phyloP scores from a whole-genome alignment of 2,888 invertebrate genomes.

The Cheilosia variabilis region DNA sequence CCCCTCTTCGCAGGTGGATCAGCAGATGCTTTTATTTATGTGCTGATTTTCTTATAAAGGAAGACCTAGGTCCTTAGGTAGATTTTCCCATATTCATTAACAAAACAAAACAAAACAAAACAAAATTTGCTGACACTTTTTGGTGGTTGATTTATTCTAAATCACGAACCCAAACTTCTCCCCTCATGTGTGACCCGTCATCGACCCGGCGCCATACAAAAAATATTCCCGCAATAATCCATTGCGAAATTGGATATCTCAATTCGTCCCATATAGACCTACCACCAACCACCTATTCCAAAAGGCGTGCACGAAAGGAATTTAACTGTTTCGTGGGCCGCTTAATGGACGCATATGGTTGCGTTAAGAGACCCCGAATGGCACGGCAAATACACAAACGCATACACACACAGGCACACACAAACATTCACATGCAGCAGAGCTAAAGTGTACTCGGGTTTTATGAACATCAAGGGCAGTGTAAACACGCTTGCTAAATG shows the following conservation, averaged over 20 bases:
- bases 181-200: neutral
- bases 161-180: neutral
- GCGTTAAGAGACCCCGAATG: constrained; percentile 38
- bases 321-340: constrained; percentile 51
- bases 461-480: constrained; percentile 72
- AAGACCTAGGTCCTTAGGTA: too few species aligned
- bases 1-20: too few species aligned
- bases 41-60: too few species aligned
- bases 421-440: neutral
- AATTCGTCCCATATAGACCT: constrained; percentile 21
- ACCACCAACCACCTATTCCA: constrained; percentile 15
- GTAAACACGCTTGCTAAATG: constrained; percentile 72
- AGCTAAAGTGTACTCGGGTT: constrained; percentile 57
- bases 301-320: constrained; percentile 50
- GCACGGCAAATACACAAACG: constrained; percentile 4
- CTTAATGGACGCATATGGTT: constrained; percentile 47
- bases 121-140: neutral
- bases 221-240: constrained; percentile 38
- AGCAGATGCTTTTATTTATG: too few species aligned
- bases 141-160: neutral
- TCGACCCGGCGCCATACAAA: neutral
- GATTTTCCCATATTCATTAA: too few species aligned
- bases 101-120: too few species aligned
- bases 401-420: neutral
- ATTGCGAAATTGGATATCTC: constrained; percentile 50